Evolutionary conservation across 2,113 vertebrate species (phyloP), one percentile per base, ranked within the genome.

Genomic region (Edolisoma coerulescens): DNA sequence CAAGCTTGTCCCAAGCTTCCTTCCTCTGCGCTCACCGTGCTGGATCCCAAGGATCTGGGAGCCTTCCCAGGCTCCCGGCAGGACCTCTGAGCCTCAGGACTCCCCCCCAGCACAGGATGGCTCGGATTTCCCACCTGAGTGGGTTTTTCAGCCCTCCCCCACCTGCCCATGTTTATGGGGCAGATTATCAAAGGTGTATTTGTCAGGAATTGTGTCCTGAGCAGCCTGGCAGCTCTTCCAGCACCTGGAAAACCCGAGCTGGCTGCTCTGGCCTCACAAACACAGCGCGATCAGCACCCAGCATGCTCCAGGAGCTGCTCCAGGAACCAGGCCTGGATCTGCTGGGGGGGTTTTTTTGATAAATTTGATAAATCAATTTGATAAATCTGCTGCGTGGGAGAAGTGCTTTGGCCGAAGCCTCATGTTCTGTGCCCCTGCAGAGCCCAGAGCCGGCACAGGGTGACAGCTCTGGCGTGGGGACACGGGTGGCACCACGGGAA

Each of bases 391-490:
- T 26, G 67, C 3, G 3, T 7, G 42, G 5, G 14, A 52, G 84
- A 44, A 87, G 57, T 0, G 2, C 50, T 83, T 37, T 42, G 71
- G 76, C 67, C 35, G 1, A 4, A 90, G 32, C 47, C 52, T 75
- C 70, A 1, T 6, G 9, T 21, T 23, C 42, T 35, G 33, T 5
- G 63, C 28, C 21, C n/a, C 53, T 21, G 69, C 78, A 57, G 86
- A 64, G 63, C 80, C 67, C 76, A 11, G 59, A 32, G 49, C 11
- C 69, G 49, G 77, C 74, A 9, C 15, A 10, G 70, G 7, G 60
- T 22, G 71, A 54, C 3, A 30, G 16, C 1, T 53, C 20, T 5
- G 0, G 75, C 0, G 0, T 13, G 44, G 61, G 39, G 65, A 54
- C 39, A 9, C 33, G 1, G 8, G 0, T 14, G 67, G 12, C 23